Evolutionary conservation across 2,113 vertebrate species (phyloP), one percentile per base, ranked within the genome.

Genomic region (Zingel zingel): DNA sequence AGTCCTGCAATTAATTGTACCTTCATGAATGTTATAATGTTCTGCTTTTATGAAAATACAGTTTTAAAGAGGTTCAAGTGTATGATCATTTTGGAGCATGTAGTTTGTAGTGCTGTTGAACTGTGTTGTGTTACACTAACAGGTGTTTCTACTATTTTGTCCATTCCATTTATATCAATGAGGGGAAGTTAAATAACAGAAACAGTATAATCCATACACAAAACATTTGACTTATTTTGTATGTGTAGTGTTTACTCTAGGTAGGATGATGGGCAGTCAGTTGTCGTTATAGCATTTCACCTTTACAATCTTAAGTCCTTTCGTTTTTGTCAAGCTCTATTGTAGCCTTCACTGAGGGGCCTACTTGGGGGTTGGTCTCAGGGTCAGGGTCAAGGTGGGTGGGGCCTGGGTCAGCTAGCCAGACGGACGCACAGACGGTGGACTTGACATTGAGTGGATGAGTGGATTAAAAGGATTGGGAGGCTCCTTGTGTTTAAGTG

Each of bases 381-480:
- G 84, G 88, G 93, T 93, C 91, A 85, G 88, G 93, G 90, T 94
- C 92, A 91, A 73, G 77, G 89, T 90, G 91, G 91, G 91, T n/a
- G 90, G 82, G 89, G 91, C 89, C 39, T 39, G 74, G 89, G 85
- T 86, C 82, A 86, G 84, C 70, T 61, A 82, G 89, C 83, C 92
- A 94, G 93, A 93, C 90, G 86, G 91, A 90, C 83, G 82, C 82
- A 65, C 91, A 93, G 91, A 92, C 91, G 88, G 90, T 85, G 92
- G 94, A 92, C 93, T 94, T 94, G 94, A 93, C 93, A 89, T 94
- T 93, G 90, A 93, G 87, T 82, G 89, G 81, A 89, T 87, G 86
- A 92, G 88, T 87, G 81, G 87, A 91, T 92, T 91, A 92, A 91
- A 88, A 36, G 87, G 79, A 89, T 86, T 58, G 83, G 81, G 83